These are phyloP conservation scores for Apamea anceps DNA, from an alignment of 2,888 invertebrate genomes.

Conservation along the genomic window DNA sequence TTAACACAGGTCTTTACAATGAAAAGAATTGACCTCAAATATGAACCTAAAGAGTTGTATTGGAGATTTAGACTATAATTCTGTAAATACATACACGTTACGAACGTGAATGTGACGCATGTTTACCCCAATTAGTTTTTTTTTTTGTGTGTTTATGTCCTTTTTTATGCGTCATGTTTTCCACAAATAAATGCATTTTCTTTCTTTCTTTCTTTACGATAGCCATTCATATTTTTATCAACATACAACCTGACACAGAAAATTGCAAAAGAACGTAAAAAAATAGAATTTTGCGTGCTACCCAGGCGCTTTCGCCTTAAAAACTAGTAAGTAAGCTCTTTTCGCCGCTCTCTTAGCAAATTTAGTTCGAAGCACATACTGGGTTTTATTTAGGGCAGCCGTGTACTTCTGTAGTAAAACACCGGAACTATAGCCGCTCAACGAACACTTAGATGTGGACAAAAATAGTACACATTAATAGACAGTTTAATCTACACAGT, in stretches of 20 bases:
- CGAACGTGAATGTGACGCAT: too few species aligned
- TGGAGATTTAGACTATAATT: neutral
- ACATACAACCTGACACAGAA: neutral
- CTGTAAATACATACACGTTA: neutral
- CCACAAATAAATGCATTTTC: too few species aligned
- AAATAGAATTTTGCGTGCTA: neutral
- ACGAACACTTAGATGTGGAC: conserved; percentile 43
- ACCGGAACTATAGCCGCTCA: conserved; percentile 35
- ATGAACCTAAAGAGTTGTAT: too few species aligned
- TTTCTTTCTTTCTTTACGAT: too few species aligned
- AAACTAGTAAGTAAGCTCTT: too few species aligned
- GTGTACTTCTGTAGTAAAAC: conserved; percentile 32
- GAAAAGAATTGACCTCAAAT: neutral
- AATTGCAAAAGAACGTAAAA: neutral
- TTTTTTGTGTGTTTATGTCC: too few species aligned
- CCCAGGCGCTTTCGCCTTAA: neutral
- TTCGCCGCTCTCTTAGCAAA: neutral
- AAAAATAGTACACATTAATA: conserved; percentile 52
- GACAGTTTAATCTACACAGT: conserved; percentile 34
- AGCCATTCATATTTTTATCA: neutral
- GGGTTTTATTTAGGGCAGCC: conserved; percentile 3
- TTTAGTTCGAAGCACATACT: neutral
- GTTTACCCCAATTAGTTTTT: too few species aligned
- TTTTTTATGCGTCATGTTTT: too few species aligned
- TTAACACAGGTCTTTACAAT: neutral